A percentile compares a stretch with the other conserved stretches of the same genome.
These are phyloP conservation scores for Nymphalis polychloros DNA, from an alignment of 2,888 invertebrate genomes.

Conservation along the genomic window DNA sequence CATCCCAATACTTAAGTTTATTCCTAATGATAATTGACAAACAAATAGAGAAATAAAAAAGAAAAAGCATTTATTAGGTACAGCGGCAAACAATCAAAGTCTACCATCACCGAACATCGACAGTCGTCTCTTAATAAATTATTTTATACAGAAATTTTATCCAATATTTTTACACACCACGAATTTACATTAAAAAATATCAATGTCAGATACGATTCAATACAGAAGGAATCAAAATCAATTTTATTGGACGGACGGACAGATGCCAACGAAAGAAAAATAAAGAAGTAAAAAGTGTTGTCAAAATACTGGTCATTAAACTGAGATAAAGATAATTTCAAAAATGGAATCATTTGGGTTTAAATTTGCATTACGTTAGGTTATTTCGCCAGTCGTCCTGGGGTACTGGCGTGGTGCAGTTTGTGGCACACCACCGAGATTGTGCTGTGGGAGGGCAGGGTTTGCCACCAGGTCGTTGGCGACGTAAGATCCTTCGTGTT, in stretches of 20 bases:
- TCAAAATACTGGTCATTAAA: constrained; percentile 40
- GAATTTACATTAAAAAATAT: constrained; percentile 57
- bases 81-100: constrained; percentile 65
- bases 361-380: constrained; percentile 63
- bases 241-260: constrained; percentile 75
- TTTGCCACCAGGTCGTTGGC: constrained; percentile 89
- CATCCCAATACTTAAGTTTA: constrained; percentile 15
- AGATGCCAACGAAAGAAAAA: constrained; percentile 58
- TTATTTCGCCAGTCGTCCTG: constrained; percentile 70
- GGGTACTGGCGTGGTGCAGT: constrained; percentile 59
- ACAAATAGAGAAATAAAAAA: constrained; percentile 42
- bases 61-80: constrained; percentile 63
- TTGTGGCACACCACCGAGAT: constrained; percentile 93
- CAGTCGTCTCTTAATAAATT: constrained; percentile 69
- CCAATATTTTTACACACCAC: constrained; percentile 60
- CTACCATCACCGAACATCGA: constrained; percentile 62
- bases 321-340: constrained; percentile 34
- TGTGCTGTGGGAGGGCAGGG: constrained; percentile 92
- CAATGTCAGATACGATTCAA: constrained; percentile 36
- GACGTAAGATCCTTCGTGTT: constrained; percentile 88
- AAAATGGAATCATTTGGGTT: constrained; percentile 34
- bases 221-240: constrained; percentile 50
- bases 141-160: constrained; percentile 67
- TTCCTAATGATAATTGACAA: constrained; percentile 32
- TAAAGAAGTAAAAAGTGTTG: constrained; percentile 42